Evolutionary conservation across 2,113 vertebrate species (phyloP).

Genomic region (Coturnix japonica): DNA sequence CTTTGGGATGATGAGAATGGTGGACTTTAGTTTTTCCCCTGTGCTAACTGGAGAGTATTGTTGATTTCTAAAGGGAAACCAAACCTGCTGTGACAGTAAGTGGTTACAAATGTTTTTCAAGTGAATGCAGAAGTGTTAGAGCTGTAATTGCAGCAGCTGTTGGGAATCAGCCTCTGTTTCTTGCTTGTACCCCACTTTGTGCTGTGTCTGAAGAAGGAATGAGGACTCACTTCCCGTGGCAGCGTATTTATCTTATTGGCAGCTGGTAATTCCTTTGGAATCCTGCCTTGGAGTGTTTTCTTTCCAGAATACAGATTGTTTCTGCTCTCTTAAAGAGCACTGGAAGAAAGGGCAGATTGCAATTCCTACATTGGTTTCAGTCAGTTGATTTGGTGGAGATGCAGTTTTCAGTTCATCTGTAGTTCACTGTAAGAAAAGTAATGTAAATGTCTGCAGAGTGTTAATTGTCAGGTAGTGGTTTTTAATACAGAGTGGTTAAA

Average conservation of each 20-base stretch:
- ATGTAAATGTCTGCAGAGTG: background rate
- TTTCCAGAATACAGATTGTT: slow-evolving; percentile 8
- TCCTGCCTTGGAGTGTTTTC: background rate
- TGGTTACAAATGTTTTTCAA: background rate
- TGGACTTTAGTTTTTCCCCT: no score
- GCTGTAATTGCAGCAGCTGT: background rate
- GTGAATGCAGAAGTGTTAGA: background rate
- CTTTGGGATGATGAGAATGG: background rate
- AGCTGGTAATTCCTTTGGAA: slow-evolving; percentile 14
- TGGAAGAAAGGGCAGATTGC: slow-evolving; percentile 37
- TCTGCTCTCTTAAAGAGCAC: slow-evolving; percentile 13
- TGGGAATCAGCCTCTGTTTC: background rate
- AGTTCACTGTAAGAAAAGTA: background rate
- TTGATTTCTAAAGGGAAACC: background rate
- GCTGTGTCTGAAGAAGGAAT: background rate
- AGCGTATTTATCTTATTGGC: background rate
- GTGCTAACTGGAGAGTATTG: background rate
- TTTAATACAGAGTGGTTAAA: background rate
- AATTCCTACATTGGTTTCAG: background rate
- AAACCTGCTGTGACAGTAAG: background rate
- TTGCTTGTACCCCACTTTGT: background rate
- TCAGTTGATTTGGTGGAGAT: background rate
- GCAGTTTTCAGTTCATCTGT: background rate
- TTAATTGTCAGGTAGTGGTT: background rate
- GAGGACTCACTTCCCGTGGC: background rate